phyloP scores from a whole-genome alignment of 1,140 invertebrate species.

The Pentalonia nigronervosa region DNA sequence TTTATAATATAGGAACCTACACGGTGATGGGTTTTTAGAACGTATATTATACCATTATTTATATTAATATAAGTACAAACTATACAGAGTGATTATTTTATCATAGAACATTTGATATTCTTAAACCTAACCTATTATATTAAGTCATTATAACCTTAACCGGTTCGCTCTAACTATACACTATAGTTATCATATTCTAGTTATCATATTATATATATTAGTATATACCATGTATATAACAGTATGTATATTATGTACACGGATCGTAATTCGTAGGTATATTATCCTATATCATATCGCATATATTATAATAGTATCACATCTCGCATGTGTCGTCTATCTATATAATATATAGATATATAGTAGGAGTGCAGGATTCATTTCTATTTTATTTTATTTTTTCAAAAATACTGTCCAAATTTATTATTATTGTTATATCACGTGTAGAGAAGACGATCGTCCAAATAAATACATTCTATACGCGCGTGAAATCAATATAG shows the following conservation, averaged over 20 bases:
- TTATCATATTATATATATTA: too few species aligned
- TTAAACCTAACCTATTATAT: too few species aligned
- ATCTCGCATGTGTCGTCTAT: neutral
- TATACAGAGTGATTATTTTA: too few species aligned
- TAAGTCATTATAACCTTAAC: neutral
- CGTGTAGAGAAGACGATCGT: slow-evolving; percentile 32
- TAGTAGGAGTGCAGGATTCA: neutral
- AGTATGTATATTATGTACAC: neutral
- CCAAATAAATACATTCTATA: slow-evolving; percentile 20
- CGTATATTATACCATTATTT: too few species aligned
- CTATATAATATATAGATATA: neutral
- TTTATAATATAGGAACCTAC: too few species aligned
- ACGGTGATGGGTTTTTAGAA: too few species aligned
- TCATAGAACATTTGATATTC: too few species aligned
- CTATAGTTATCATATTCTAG: too few species aligned
- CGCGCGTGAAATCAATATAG: slow-evolving; percentile 35
- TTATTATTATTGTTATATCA: neutral
- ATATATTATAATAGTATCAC: neutral
- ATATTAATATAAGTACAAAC: too few species aligned
- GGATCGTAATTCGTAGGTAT: neutral
- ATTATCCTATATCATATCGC: neutral
- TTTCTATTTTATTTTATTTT: neutral
- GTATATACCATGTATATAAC: neutral
- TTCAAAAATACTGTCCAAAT: neutral
- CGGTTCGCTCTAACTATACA: neutral